Conservation (phyloP, 2,797 vertebrate genomes). For the Peromyscus eremicus region DNA sequence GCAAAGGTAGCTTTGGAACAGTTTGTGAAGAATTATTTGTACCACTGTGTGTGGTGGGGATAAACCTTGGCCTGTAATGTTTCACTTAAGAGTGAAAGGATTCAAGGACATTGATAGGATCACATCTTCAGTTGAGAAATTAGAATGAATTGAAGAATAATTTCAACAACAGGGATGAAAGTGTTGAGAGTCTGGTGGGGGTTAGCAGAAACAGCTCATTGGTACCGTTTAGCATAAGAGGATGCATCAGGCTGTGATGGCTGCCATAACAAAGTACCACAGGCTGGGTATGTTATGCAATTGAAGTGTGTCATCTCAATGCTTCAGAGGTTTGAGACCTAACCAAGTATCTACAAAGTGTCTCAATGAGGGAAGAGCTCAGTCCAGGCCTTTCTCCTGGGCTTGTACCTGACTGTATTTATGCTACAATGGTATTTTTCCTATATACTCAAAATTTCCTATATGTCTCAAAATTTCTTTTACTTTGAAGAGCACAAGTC, state of each 20-base stretch:
- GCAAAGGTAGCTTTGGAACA: background rate
- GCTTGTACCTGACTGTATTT: background rate
- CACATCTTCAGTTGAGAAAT: background rate
- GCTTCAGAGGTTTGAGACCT: background rate
- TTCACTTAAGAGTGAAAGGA: background rate
- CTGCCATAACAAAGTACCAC: too few species aligned
- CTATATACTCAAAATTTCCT: too few species aligned
- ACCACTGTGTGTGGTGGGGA: background rate
- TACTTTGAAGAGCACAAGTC: background rate
- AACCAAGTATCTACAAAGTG: background rate
- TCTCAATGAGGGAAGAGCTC: background rate
- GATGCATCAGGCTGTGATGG: background rate
- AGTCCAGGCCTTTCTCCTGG: background rate
- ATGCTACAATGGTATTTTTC: background rate
- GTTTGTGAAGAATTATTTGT: background rate
- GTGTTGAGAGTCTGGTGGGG: background rate
- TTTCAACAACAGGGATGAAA: background rate
- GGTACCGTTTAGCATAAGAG: background rate
- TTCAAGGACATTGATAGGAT: background rate
- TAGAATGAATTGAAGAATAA: background rate
- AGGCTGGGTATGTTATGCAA: too few species aligned
- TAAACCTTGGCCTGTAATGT: background rate
- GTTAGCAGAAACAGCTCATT: background rate
- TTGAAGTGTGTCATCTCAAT: background rate
- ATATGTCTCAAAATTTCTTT: background rate